A percentile compares a stretch with the other conserved stretches of the same genome.
These are phyloP conservation scores for Jordanella pulchra DNA, from an alignment of 2,797 vertebrate genomes.

Conservation along the genomic window DNA sequence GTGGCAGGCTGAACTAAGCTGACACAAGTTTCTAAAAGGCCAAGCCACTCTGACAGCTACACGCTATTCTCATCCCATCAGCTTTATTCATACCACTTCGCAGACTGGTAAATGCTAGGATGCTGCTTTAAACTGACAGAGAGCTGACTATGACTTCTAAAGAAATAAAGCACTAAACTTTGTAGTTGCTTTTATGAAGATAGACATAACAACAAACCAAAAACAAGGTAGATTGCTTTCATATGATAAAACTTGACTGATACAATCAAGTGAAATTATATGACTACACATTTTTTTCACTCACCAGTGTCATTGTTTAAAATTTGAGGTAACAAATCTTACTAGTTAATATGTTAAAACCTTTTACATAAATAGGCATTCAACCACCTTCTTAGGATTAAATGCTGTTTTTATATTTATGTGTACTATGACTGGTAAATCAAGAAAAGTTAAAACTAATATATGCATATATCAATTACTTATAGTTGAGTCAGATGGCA, in stretches of 20 bases:
- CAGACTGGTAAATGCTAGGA: conserved; percentile 8
- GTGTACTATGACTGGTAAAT: too few species aligned
- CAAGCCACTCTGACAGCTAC: conserved; percentile 44
- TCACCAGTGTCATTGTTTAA: neutral
- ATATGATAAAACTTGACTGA: too few species aligned
- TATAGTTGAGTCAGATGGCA: too few species aligned
- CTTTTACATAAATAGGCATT: neutral
- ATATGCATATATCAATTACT: too few species aligned
- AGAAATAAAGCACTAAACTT: neutral
- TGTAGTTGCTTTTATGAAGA: neutral
- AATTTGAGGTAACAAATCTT: neutral
- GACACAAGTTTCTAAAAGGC: conserved; percentile 39
- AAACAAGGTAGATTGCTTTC: neutral
- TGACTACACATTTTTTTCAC: neutral
- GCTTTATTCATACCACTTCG: conserved; percentile 27
- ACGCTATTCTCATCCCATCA: conserved; percentile 39
- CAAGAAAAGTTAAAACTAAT: too few species aligned
- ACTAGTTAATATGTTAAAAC: neutral
- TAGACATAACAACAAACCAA: neutral
- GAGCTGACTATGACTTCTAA: neutral
- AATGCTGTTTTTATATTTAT: too few species aligned
- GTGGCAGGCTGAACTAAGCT: conserved; percentile 33
- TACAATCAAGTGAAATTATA: neutral
- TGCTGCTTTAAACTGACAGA: conserved; percentile 11
- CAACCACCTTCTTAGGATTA: too few species aligned